Percentiles rank a stretch among this genome's conserved stretches.
Conservation (phyloP, 1,140 invertebrate species). For the Proales similis region DNA sequence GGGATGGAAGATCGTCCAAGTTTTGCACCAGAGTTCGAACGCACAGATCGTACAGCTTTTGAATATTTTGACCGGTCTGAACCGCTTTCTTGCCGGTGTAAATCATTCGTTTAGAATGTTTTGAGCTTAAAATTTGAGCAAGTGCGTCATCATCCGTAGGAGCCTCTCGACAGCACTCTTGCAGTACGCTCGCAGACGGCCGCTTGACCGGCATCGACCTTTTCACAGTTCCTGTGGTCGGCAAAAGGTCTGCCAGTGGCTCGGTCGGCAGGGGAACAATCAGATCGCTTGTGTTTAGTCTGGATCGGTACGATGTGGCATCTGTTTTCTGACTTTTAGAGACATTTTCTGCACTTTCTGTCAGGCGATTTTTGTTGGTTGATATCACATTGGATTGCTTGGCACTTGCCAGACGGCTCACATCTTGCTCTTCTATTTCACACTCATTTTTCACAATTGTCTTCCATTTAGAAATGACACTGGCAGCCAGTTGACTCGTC, state of each 20-base stretch:
- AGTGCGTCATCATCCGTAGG: slow-evolving; percentile 22
- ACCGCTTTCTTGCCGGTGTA: slow-evolving; percentile 23
- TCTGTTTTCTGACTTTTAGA: slow-evolving; percentile 4
- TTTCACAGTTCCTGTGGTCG: too few species aligned
- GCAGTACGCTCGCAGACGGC: too few species aligned
- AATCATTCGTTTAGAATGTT: slow-evolving; percentile 24
- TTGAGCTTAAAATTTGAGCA: slow-evolving; percentile 9
- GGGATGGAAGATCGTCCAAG: slow-evolving; percentile 11
- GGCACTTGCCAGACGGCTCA: not conserved
- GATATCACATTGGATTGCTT: not conserved
- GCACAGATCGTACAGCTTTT: slow-evolving; percentile 29
- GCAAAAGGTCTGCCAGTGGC: slow-evolving; percentile 14
- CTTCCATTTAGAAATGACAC: slow-evolving; percentile 28
- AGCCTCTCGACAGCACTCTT: too few species aligned
- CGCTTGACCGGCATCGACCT: too few species aligned
- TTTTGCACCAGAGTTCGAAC: slow-evolving; percentile 2
- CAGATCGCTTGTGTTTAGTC: not conserved
- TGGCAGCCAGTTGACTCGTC: not conserved
- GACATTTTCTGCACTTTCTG: not conserved
- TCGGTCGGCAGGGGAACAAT: slow-evolving; percentile 28
- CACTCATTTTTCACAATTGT: not conserved
- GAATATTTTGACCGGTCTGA: not conserved
- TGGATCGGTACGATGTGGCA: not conserved
- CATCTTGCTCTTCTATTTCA: not conserved
- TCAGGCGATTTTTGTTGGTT: not conserved